Evolutionary conservation across 2,888 invertebrate species (phyloP), one percentile per base, ranked within the genome.

Genomic region (Limnephilus rhombicus): DNA sequence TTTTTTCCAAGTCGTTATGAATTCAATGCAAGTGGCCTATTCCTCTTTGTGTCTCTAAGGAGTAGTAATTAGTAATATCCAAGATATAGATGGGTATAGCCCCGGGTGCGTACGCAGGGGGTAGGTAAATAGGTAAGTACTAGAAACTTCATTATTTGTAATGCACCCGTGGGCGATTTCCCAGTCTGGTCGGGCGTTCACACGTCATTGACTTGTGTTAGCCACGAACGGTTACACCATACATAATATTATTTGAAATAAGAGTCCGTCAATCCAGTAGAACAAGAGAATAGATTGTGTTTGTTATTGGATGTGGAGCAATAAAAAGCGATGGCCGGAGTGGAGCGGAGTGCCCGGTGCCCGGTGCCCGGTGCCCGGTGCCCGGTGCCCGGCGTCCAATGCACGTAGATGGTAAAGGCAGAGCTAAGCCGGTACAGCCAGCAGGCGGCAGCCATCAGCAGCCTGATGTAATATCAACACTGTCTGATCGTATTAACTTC

Each of bases 381-480:
- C 68, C n/a, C n/a, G 31, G 41, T 68, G 68, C 68, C 68, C 68
- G 31, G 41, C n/a, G 68, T 24, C 68, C 68, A 45, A 12, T 29
- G n/a, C 45, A 85, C n/a, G 45, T 7, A 85, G n/a, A 85, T 9
- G 4, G 24, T 41, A 45, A 24, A 68, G 15, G 68, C n/a, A 24
- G 49, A 29, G 88, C 31, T 15, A 18, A 11, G 85, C 80, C 85
- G 90, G 80, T 90, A 81, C 41, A 80, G 80, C 41, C 68, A 68
- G 18, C 68, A 68, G 53, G 15, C 53, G 18, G 5, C 18, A 68
- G 53, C 53, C 53, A 24, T 18, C 53, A 68, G 18, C 53, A 37
- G 91, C 80, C 80, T 81, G 80, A 91, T 87, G 91, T 86, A 91
- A 91, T 91, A 91, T 87, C 86, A 80, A 91, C 87, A 81, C 86